These are phyloP conservation scores for Sorex araneus DNA, from an alignment of 2,113 vertebrate genomes.

Conservation along the genomic window DNA sequence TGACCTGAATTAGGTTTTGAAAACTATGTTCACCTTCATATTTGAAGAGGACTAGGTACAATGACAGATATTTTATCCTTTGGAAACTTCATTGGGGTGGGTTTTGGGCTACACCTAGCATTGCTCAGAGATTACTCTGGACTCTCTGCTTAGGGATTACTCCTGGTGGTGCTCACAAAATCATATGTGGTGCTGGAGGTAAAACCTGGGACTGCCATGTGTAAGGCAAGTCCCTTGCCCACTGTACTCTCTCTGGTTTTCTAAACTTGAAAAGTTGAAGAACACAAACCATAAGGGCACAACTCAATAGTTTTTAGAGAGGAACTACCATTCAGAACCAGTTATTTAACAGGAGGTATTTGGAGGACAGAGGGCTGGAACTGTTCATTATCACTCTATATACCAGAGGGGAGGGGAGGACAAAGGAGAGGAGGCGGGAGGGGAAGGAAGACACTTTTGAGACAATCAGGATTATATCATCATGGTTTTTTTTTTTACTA, in stretches of 20 bases:
- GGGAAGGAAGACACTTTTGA: conserved; percentile 56
- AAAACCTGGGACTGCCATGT: not conserved
- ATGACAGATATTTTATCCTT: not conserved
- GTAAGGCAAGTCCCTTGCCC: not conserved
- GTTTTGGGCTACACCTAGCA: no score
- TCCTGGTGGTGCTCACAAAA: no score
- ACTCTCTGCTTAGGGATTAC: no score
- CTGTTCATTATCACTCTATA: conserved; percentile 41
- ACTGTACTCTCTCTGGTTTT: not conserved
- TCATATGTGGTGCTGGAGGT: no score
- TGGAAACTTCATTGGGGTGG: not conserved
- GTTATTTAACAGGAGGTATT: conserved; percentile 49
- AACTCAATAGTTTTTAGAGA: not conserved
- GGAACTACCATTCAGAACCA: conserved; percentile 42
- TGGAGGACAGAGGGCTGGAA: conserved; percentile 25
- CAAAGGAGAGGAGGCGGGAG: no score
- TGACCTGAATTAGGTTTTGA: conserved; percentile 39
- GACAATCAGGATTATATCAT: conserved; percentile 5
- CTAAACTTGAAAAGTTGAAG: conserved; percentile 43
- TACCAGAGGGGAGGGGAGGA: no score
- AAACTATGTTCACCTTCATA: conserved; percentile 25
- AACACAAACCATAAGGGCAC: conserved; percentile 24
- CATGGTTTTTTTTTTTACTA: not conserved
- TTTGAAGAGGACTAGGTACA: not conserved
- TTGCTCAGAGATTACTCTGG: no score